Evolutionary conservation across 2,797 vertebrate species (phyloP), one percentile per base, ranked within the genome.

Genomic region (Psittacula derbiana): DNA sequence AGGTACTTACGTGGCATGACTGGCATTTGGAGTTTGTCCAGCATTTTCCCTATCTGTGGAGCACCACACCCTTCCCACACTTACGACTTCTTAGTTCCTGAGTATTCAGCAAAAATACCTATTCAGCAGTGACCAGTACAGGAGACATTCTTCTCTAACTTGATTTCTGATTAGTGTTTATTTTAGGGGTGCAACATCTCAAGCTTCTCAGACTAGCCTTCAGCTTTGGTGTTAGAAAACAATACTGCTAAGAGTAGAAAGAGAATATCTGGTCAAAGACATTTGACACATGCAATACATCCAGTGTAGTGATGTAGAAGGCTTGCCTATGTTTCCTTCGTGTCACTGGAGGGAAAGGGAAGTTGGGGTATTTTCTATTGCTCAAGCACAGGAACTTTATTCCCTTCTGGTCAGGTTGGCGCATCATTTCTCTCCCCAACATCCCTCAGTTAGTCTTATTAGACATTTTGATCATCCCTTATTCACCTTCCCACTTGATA

Each of bases 1-100:
- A 67, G 19, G 8, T 58, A 30, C 20, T 49, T 53, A 24, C 0
- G 2, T 4, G 30, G 11, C 40, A 16, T 16, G 38, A 43, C 43
- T 24, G 23, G 33, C 28, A 16, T 74, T 44, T 64, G 61, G 66
- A 86, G 21, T 9, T 55, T 38, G 16, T 61, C 62, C 47, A 76
- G 33, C 3, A 2, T 72, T 75, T 75, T 55, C 58, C 27, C 5
- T 30, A 13, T 36, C 49, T 49, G 2, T 60, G 57, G 69, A 86
- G 43, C 20, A 50, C 28, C 41, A 41, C 41, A 47, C 4, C 43
- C 33, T 73, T 70, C 50, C 17, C 44, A 72, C 25, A 16, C 17
- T 55, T 67, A 61, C 52, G 12, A 19, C 3, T 36, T 58, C 31
- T 75, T 40, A 36, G 18, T 11, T 82, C 49, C 28, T 11, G 6